Evolutionary conservation across 1,140 invertebrate species (phyloP).

Genomic region (Ceratitis capitata): DNA sequence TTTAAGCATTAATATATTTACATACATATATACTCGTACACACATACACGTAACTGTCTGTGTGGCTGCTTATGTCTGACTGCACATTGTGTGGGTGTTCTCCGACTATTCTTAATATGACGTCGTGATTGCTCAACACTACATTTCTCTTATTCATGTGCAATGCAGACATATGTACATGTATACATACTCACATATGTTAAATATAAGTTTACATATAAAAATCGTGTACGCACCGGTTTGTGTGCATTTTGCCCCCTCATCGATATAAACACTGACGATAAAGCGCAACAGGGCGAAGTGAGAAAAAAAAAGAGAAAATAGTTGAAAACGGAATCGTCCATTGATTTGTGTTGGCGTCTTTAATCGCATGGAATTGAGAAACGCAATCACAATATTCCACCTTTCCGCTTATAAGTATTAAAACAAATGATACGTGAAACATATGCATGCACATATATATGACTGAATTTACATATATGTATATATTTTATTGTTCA

Average conservation of each 20-base stretch:
- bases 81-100: neutral
- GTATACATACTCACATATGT: neutral
- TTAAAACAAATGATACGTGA: neutral
- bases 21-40: neutral
- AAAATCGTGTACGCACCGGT: neutral
- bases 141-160: neutral
- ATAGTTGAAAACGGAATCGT: conserved; percentile 25
- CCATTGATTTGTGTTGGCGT: conserved; percentile 19
- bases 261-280: neutral
- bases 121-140: neutral
- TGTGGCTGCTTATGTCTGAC: neutral
- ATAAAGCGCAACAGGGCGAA: too few species aligned
- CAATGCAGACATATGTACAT: neutral
- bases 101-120: neutral
- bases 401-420: neutral
- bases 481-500: neutral
- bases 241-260: neutral
- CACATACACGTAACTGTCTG: neutral
- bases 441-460: neutral
- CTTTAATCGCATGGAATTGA: conserved; percentile 31
- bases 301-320: neutral
- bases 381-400: conserved; percentile 7
- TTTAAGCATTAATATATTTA: neutral
- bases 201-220: neutral
- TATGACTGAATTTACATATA: neutral